Conservation (phyloP, 2,888 invertebrate species). For the Horisme vitalbata region DNA sequence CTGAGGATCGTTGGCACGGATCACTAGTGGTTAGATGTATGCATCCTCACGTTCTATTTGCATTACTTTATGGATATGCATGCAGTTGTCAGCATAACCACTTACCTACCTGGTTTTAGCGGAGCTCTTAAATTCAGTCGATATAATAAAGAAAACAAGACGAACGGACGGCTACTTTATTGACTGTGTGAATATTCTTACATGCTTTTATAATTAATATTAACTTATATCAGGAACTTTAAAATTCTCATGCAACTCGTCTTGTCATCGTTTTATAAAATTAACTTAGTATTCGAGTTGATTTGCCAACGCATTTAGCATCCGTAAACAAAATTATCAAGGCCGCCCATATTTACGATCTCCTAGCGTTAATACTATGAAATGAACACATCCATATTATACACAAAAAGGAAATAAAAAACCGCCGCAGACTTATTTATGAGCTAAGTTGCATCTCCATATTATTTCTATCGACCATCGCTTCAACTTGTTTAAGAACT, state of each 20-base stretch:
- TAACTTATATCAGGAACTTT: constrained; percentile 16
- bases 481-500: too few relatives aligned
- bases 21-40: constrained; percentile 56
- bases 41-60: constrained; percentile 74
- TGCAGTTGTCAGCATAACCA: constrained; percentile 36
- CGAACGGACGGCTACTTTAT: constrained; percentile 6
- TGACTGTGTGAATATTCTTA: neutral
- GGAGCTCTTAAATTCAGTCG: constrained; percentile 3
- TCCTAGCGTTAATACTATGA: constrained; percentile 44
- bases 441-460: too few relatives aligned
- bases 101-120: constrained; percentile 26
- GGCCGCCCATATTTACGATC: constrained; percentile 66
- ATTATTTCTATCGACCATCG: too few relatives aligned
- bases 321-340: constrained; percentile 71
- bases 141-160: constrained; percentile 4
- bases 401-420: constrained; percentile 32
- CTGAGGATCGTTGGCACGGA: constrained; percentile 59
- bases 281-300: constrained; percentile 48
- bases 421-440: too few relatives aligned
- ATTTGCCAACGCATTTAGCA: constrained; percentile 61
- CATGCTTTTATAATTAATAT: neutral
- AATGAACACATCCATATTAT: constrained; percentile 39
- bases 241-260: constrained; percentile 20
- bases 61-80: constrained; percentile 51
- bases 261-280: constrained; percentile 41